phyloP scores from a whole-genome alignment of 1,140 invertebrate genomes.

The Trichomalopsis sarcophagae region DNA sequence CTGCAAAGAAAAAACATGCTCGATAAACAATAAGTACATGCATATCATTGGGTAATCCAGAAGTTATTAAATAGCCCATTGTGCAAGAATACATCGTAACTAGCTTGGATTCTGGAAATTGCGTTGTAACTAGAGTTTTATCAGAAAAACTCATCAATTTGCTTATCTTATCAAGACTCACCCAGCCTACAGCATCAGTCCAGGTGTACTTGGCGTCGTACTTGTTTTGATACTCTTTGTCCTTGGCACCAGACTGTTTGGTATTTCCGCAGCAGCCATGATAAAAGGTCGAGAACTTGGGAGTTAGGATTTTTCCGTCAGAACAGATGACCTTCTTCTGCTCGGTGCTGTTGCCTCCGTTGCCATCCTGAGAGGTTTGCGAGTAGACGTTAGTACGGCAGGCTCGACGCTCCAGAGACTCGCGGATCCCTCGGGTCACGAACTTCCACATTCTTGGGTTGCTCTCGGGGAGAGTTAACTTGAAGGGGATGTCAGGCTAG shows the following conservation, averaged over 20 bases:
- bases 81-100: neutral
- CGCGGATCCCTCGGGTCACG: constrained; percentile 64
- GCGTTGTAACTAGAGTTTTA: too few species aligned
- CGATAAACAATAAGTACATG: neutral
- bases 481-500: neutral
- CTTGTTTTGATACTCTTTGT: constrained; percentile 57
- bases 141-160: neutral
- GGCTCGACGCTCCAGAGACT: constrained; percentile 63
- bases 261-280: constrained; percentile 56
- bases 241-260: constrained; percentile 54
- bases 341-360: neutral
- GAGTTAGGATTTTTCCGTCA: constrained; percentile 56
- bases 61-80: neutral
- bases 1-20: constrained; percentile 56
- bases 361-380: constrained; percentile 59
- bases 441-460: constrained; percentile 67
- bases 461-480: neutral
- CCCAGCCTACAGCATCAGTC: constrained; percentile 68
- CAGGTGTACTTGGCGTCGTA: constrained; percentile 63
- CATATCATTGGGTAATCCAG: neutral
- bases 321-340: constrained; percentile 32
- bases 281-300: constrained; percentile 51
- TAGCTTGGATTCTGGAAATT: too few species aligned
- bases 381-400: constrained; percentile 68
- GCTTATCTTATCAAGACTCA: constrained; percentile 53